Evolutionary conservation across 1,140 invertebrate genomes (phyloP).

Genomic region (Aphaenogaster floridana): DNA sequence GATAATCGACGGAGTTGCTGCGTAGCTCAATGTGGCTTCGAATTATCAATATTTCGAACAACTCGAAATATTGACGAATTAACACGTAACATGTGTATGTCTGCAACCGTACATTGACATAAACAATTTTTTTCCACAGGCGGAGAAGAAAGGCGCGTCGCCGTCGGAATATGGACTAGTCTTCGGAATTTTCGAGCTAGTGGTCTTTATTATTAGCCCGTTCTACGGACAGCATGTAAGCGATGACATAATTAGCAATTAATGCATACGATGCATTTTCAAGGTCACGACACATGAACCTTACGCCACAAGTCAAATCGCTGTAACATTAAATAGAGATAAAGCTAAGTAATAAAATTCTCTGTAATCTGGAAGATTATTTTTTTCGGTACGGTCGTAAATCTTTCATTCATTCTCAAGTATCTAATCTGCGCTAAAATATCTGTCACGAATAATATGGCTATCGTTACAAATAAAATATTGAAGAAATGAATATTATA

Average conservation of each 20-base stretch:
- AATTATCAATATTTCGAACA: slow-evolving; percentile 21
- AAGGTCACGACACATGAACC: not conserved
- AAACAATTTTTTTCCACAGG: slow-evolving; percentile 87
- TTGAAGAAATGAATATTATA: not conserved
- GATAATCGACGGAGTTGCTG: slow-evolving; percentile 59
- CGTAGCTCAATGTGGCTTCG: slow-evolving; percentile 34
- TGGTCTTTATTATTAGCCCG: slow-evolving; percentile 95
- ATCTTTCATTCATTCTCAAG: not conserved
- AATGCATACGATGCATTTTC: not conserved
- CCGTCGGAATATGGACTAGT: slow-evolving; percentile 96
- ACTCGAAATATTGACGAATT: not conserved
- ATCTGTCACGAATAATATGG: not conserved
- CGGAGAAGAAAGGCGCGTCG: slow-evolving; percentile 94
- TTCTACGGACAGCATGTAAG: slow-evolving; percentile 94
- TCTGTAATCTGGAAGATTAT: not conserved
- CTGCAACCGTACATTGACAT: not conserved
- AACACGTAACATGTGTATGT: not conserved
- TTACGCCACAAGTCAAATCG: not conserved
- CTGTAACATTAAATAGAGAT: not conserved
- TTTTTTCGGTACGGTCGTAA: slow-evolving; percentile 1
- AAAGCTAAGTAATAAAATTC: slow-evolving; percentile 5
- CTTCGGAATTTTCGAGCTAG: slow-evolving; percentile 97
- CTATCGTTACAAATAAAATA: not conserved
- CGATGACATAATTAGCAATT: slow-evolving; percentile 65
- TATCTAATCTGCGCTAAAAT: slow-evolving; percentile 2